Percentiles rank a stretch among this genome's conserved stretches.
Evolutionary conservation across 2,888 invertebrate genomes (phyloP).

Genomic region (Sphaeridia pumilis): DNA sequence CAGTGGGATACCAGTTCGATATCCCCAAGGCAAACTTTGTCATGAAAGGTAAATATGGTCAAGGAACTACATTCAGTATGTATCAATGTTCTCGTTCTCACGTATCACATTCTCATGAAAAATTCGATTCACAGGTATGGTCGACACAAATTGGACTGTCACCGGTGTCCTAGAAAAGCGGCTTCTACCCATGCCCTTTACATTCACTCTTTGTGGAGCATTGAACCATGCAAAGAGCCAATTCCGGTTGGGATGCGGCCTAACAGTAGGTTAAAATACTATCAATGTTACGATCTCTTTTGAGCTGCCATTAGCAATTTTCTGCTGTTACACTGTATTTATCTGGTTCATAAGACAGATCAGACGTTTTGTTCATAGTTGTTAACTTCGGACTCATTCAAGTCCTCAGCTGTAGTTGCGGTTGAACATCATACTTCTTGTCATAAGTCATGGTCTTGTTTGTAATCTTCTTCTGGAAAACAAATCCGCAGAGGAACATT

Average conservation of each 20-base stretch:
- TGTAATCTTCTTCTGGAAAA: too few species aligned
- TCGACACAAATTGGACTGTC: slow-evolving; percentile 34
- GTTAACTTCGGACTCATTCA: too few species aligned
- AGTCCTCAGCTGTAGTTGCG: too few species aligned
- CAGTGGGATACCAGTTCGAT: slow-evolving; percentile 88
- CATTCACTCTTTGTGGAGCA: slow-evolving; percentile 29
- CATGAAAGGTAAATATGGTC: slow-evolving; percentile 83
- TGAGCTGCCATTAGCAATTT: neutral
- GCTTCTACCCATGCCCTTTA: slow-evolving; percentile 31
- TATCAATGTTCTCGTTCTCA: too few species aligned
- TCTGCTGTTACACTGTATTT: neutral
- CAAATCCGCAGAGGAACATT: too few species aligned
- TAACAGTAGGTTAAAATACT: slow-evolving; percentile 26
- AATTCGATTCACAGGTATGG: slow-evolving; percentile 19
- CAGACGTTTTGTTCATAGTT: too few species aligned
- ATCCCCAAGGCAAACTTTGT: slow-evolving; percentile 87
- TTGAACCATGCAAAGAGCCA: slow-evolving; percentile 34
- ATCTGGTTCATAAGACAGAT: too few species aligned
- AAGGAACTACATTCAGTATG: too few species aligned
- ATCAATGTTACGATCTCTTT: neutral
- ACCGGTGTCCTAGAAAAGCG: slow-evolving; percentile 32
- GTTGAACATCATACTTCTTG: too few species aligned
- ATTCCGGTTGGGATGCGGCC: slow-evolving; percentile 31
- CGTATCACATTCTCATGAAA: neutral
- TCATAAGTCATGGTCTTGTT: too few species aligned